Evolutionary conservation across 92 coral and sea anemone genomes (phyloP), one percentile per base, ranked within the genome.

Genomic region (Phenganax subtilis): DNA sequence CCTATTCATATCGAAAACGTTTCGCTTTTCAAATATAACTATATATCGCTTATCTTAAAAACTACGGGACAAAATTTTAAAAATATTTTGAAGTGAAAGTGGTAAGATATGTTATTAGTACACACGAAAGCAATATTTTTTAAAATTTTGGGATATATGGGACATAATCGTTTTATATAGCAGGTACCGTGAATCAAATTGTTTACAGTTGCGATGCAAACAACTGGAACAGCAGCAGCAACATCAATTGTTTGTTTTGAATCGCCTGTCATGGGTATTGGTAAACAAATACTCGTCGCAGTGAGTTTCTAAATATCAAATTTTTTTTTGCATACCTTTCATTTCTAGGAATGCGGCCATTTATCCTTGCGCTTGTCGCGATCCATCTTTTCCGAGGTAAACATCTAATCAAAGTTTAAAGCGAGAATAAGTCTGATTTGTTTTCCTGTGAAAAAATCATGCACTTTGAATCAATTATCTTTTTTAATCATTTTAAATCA

Each of bases 161-260:
- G n/a, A 37, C 47, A 37, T 68, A 68, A 37, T 68, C 73, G 73
- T 3, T 28, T 37, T n/a, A 37, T n/a, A 37, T 37, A 37, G 47
- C 73, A 68, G 73, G 73, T 68, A 68, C 73, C 73, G 54, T 68
- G 73, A 68, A 25, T 6, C 12, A 29, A 68, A 29, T 68, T 30
- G 16, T 68, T 37, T 68, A 68, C 47, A 6, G 3, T 15, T 61
- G 67, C 25, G 25, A 17, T 61, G n/a, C 25, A 12, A 61, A 61
- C 1, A 17, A 12, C 72, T 66, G 28, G 10, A 66, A 66, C 68
- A 62, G 25, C 25, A 4, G 5, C 47, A 5, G 47, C 47, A 37
- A 37, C 47, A 37, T 37, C 47, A 37, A 37, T 37, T 37, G 47
- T 37, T 37, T 37, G 47, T 37, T 37, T 37, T 37, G 2, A 1